Percentiles rank a stretch among this genome's conserved stretches.
Conservation (phyloP, 2,888 invertebrate species). For the Frankliniella intonsa region DNA sequence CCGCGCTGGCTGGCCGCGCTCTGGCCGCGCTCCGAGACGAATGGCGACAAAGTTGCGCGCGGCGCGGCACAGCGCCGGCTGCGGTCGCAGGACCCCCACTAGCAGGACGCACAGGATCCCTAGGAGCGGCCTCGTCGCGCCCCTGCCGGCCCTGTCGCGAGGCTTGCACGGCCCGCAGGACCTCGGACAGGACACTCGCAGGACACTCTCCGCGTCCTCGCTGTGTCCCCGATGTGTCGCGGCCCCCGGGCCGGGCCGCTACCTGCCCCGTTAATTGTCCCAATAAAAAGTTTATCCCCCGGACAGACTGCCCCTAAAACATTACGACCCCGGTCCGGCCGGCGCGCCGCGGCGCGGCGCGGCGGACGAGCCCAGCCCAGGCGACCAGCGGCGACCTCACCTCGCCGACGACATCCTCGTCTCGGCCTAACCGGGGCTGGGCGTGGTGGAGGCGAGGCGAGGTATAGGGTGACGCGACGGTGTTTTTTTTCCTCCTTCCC, state of each 20-base stretch:
- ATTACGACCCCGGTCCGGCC: slow-evolving; percentile 14
- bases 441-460: too few species aligned
- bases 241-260: not conserved
- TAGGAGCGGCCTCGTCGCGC: too few species aligned
- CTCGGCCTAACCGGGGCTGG: too few species aligned
- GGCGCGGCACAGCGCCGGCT: not conserved
- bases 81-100: too few species aligned
- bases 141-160: too few species aligned
- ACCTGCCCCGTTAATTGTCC: slow-evolving; percentile 4
- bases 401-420: not conserved
- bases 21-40: not conserved
- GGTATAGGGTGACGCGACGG: not conserved
- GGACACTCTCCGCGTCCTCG: not conserved
- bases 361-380: not conserved
- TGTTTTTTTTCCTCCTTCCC: not conserved
- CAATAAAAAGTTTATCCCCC: slow-evolving; percentile 16
- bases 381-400: not conserved
- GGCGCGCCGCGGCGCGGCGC: not conserved
- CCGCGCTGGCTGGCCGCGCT: too few species aligned
- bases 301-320: slow-evolving; percentile 12
- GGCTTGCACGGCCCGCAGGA: too few species aligned
- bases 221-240: not conserved
- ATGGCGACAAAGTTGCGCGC: not conserved
- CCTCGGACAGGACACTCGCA: too few species aligned
- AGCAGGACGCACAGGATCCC: too few species aligned